Conservation (phyloP, 2,113 vertebrate species). For the Polypterus bichir region DNA sequence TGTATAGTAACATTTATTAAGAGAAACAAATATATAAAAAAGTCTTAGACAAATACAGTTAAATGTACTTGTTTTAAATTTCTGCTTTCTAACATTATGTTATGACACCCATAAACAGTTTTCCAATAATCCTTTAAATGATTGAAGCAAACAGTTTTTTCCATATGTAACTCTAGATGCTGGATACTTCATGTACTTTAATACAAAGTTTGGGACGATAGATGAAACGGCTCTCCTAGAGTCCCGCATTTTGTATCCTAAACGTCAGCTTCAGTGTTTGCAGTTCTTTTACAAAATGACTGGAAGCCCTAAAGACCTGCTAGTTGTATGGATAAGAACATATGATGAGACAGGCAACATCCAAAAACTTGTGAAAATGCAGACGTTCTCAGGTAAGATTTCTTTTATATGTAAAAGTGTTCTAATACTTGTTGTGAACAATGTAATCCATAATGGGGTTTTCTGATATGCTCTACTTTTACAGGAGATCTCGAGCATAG, state of each 20-base stretch:
- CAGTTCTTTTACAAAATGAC: conserved; percentile 86
- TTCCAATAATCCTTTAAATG: no score
- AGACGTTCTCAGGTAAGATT: conserved; percentile 59
- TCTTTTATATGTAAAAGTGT: no score
- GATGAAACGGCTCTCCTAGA: conserved; percentile 63
- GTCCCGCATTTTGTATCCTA: conserved; percentile 76
- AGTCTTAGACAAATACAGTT: no score
- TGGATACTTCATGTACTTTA: conserved; percentile 69
- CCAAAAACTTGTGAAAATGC: conserved; percentile 56
- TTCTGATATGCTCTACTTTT: conserved; percentile 1
- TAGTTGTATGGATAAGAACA: conserved; percentile 64
- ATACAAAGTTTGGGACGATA: conserved; percentile 40
- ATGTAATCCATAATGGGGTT: background rate
- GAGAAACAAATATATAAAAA: no score
- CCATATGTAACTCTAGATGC: conserved; percentile 37
- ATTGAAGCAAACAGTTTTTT: background rate
- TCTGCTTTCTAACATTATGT: no score
- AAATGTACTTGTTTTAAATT: no score
- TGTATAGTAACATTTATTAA: no score
- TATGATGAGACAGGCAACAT: conserved; percentile 68
- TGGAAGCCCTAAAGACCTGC: conserved; percentile 55
- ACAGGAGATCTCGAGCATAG: conserved; percentile 50
- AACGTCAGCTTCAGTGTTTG: conserved; percentile 68
- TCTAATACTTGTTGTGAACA: background rate
- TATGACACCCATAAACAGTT: no score